Evolutionary conservation across 2,797 vertebrate species (phyloP), one percentile per base, ranked within the genome.

Genomic region (Pipistrellus pipistrellus): DNA sequence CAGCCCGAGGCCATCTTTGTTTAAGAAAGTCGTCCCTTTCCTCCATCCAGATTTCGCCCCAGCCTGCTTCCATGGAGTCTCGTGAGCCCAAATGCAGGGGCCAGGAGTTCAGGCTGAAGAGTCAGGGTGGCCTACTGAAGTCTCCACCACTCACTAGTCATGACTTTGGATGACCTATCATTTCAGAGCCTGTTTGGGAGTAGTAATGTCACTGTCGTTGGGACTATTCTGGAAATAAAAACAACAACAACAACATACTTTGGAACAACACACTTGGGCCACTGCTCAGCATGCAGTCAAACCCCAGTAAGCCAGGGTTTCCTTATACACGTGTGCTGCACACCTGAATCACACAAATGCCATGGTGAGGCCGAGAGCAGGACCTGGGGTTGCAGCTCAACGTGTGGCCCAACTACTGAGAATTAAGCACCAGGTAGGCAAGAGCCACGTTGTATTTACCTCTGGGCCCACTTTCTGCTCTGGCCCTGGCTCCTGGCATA

Each of bases 381-480:
- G 44, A 38, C 8, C 1, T 27, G 15, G 11, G 38, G 51, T 59
- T 12, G 51, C 0, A 30, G 76, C n/a, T 51, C 30, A 17, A 72
- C 64, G 15, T 3, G 1, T 35, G 88, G 11, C 20, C 83, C 20
- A 15, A 20, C 35, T 18, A 9, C 38, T 14, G 18, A 64, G 30
- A 18, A 25, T 0, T 0, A n/a, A 55, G 66, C 59, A 17, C 20
- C 0, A 0, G 2, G 13, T 32, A 55, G 68, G 44, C 18, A 77
- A 32, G 72, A 66, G 46, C 14, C 46, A 18, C 1, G 51, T 21
- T 6, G 3, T 10, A n/a, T 30, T 14, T 8, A 27, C 12, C n/a
- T 35, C 25, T 10, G 17, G 3, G 32, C 8, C 55, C 3, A 10
- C 3, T 15, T 66, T 66, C 38, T 14, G 62, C n/a, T 64, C 35